Evolutionary conservation across 2,113 vertebrate genomes (phyloP).

Genomic region (Sprattus sprattus): DNA sequence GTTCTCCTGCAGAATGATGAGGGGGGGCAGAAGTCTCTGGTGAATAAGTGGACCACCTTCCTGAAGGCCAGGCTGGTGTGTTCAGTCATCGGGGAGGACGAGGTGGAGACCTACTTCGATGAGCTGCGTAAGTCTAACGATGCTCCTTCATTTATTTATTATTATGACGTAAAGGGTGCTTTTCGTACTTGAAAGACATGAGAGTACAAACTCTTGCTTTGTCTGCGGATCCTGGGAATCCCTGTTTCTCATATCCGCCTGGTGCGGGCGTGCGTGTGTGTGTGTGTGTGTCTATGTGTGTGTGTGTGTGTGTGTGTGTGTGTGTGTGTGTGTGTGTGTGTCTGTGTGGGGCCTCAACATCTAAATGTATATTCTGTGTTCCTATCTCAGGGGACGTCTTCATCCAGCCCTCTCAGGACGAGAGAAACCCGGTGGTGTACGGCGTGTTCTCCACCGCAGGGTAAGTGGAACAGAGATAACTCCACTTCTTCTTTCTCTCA

Average conservation of each 20-base stretch:
- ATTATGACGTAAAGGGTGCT: no score
- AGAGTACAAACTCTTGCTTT: background rate
- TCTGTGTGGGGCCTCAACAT: constrained; percentile 68
- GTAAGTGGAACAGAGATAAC: constrained; percentile 50
- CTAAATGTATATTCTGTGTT: constrained; percentile 44
- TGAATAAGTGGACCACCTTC: constrained; percentile 85
- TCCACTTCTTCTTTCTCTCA: background rate
- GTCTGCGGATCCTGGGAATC: background rate
- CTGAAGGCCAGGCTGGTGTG: constrained; percentile 83
- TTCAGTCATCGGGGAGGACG: constrained; percentile 79
- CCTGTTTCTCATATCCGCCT: background rate
- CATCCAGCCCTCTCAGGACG: constrained; percentile 78
- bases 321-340: constrained; percentile 24
- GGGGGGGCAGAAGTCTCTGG: constrained; percentile 79
- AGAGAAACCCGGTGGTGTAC: constrained; percentile 76
- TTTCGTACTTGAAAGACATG: background rate
- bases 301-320: background rate
- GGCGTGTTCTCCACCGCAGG: constrained; percentile 80
- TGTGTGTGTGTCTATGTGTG: background rate
- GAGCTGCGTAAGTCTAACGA: constrained; percentile 74
- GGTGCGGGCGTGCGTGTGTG: background rate
- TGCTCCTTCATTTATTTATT: no score
- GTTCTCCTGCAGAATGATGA: constrained; percentile 74
- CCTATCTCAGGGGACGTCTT: constrained; percentile 75
- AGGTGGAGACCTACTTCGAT: constrained; percentile 82